phyloP scores from a whole-genome alignment of 2,797 vertebrate genomes.

The Lepus oiostolus region DNA sequence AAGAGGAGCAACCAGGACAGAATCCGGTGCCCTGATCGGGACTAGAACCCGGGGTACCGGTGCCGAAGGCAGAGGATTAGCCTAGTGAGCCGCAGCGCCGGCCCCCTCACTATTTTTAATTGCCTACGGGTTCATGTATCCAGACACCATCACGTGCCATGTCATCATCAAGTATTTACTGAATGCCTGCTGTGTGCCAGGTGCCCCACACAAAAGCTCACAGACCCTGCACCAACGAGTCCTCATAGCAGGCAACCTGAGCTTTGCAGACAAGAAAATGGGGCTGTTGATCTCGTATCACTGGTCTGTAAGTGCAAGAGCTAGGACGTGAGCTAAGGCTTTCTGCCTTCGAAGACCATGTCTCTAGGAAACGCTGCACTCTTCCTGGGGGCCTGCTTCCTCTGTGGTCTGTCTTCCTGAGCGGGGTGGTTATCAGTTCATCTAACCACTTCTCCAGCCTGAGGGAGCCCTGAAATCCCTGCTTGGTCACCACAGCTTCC shows the following conservation, averaged over 20 bases:
- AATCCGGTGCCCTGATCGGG: no score
- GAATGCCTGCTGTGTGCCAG: not conserved
- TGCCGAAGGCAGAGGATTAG: no score
- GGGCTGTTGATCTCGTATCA: no score
- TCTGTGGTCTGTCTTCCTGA: not conserved
- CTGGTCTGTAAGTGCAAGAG: not conserved
- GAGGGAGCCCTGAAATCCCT: not conserved
- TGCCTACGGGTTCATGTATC: not conserved
- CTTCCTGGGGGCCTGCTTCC: not conserved
- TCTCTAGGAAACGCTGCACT: not conserved
- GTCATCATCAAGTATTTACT: not conserved
- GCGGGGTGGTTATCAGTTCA: not conserved
- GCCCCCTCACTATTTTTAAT: not conserved
- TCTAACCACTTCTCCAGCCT: not conserved
- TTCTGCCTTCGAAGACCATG: not conserved
- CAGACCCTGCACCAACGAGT: no score
- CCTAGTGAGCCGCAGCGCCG: no score
- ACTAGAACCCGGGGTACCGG: no score
- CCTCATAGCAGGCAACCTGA: not conserved
- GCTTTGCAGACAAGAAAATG: not conserved
- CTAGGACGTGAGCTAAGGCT: not conserved
- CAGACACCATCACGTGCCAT: not conserved
- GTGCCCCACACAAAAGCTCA: no score
- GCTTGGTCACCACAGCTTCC: not conserved
- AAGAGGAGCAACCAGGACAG: no score